Conservation (phyloP, 2,888 invertebrate species). For the Pseudococcus jackbeardsleyi region DNA sequence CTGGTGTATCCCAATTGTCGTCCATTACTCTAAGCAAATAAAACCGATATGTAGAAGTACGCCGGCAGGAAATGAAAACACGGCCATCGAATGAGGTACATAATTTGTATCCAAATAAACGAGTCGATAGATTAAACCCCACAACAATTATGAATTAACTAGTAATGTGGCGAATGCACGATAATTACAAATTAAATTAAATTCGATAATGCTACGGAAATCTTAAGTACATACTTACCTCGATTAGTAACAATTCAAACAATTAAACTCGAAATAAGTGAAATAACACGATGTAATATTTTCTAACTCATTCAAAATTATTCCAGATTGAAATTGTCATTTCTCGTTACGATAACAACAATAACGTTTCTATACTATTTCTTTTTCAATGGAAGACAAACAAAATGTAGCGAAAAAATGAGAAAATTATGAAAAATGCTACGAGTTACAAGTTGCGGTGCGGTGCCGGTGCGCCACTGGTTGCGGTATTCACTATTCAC, state of each 20-base stretch:
- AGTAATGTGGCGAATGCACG: background rate
- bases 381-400: background rate
- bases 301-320: background rate
- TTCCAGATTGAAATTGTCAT: background rate
- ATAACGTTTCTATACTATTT: background rate
- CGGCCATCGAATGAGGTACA: background rate
- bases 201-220: background rate
- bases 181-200: background rate
- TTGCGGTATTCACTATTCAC: background rate
- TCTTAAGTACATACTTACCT: background rate
- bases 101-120: background rate
- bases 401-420: background rate
- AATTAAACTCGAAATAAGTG: background rate
- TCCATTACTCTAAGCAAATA: background rate
- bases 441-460: no score
- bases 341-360: background rate
- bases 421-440: constrained; percentile 1
- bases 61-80: constrained; percentile 1
- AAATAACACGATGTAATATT: background rate
- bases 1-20: background rate
- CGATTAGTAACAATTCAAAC: background rate
- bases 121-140: background rate
- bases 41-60: background rate
- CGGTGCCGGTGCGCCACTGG: no score
- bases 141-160: background rate